Evolutionary conservation across 2,797 vertebrate genomes (phyloP).

Genomic region (Amniataba percoides): DNA sequence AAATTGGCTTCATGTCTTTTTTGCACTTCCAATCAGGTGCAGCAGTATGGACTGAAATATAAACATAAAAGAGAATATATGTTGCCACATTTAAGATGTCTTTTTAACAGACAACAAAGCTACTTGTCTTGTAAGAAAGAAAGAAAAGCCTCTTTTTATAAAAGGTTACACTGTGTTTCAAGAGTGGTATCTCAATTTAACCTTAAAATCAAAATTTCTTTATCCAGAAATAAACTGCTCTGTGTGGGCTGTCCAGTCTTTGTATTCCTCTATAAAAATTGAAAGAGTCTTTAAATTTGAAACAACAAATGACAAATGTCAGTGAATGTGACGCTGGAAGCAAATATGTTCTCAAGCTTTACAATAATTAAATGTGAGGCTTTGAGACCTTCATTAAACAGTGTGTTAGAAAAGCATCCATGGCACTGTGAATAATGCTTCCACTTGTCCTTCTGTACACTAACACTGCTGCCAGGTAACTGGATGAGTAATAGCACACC

Average conservation of each 20-base stretch:
- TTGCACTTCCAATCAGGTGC: not conserved
- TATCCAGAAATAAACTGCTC: not conserved
- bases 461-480: constrained; percentile 53
- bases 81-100: not conserved
- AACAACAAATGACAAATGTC: not conserved
- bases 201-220: too few species aligned
- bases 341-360: not conserved
- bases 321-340: not conserved
- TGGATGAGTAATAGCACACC: constrained; percentile 51
- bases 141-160: not conserved
- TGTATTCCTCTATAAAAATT: too few species aligned
- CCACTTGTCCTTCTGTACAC: constrained; percentile 7
- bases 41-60: not conserved
- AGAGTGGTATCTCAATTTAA: too few species aligned
- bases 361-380: constrained; percentile 16
- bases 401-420: constrained; percentile 10
- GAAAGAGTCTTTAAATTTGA: not conserved
- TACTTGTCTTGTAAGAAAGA: not conserved
- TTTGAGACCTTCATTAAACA: constrained; percentile 21
- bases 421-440: constrained; percentile 23
- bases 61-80: not conserved
- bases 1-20: not conserved
- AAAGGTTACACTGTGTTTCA: not conserved
- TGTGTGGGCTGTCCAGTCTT: too few species aligned
- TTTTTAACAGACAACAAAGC: not conserved